phyloP scores from a whole-genome alignment of 2,888 invertebrate genomes.

The Orthosia gothica region DNA sequence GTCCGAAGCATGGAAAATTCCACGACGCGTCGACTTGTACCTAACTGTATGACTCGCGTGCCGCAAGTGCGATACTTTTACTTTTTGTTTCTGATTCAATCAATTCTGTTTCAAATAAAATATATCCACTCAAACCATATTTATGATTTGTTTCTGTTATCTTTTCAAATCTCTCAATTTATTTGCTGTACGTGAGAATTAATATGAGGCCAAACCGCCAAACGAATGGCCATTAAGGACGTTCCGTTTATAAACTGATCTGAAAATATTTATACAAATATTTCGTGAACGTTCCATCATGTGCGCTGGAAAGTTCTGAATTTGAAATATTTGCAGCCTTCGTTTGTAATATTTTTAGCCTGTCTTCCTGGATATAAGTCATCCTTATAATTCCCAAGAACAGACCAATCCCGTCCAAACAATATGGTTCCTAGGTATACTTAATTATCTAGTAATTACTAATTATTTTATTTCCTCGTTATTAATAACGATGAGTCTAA shows the following conservation, averaged over 20 bases:
- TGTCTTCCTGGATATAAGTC: neutral
- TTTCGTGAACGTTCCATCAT: slow-evolving; percentile 48
- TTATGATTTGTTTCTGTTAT: neutral
- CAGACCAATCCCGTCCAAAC: too few species aligned
- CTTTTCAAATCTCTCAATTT: slow-evolving; percentile 32
- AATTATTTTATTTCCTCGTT: neutral
- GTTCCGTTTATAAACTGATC: slow-evolving; percentile 79
- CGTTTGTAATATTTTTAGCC: slow-evolving; percentile 5
- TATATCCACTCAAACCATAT: neutral
- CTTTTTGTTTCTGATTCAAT: slow-evolving; percentile 54
- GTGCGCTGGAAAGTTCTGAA: slow-evolving; percentile 27
- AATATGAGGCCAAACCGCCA: slow-evolving; percentile 62
- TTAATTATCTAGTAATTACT: too few species aligned
- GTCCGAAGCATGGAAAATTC: slow-evolving; percentile 64
- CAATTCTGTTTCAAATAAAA: slow-evolving; percentile 23
- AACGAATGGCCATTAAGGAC: slow-evolving; percentile 66
- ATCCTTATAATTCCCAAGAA: neutral
- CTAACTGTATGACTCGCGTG: slow-evolving; percentile 37
- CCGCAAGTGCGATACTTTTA: slow-evolving; percentile 64
- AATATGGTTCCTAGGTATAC: too few species aligned
- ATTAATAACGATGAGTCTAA: neutral
- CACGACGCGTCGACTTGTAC: slow-evolving; percentile 54
- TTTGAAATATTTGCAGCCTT: slow-evolving; percentile 13
- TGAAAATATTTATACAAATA: slow-evolving; percentile 71
- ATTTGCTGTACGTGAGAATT: slow-evolving; percentile 44